phyloP scores from a whole-genome alignment of 2,888 invertebrate genomes.

The Sicus ferrugineus region DNA sequence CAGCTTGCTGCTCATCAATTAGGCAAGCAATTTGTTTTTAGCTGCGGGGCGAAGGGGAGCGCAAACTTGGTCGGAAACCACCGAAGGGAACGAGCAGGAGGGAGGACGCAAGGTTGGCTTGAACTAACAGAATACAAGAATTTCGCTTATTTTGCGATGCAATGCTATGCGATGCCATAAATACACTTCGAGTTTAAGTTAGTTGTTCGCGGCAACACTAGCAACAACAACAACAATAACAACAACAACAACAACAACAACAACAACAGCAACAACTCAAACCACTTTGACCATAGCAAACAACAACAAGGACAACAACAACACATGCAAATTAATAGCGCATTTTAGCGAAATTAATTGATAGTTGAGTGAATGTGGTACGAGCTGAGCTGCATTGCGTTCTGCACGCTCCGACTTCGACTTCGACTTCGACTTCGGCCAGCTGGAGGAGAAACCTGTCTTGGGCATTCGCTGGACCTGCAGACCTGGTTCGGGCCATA shows the following conservation, averaged over 20 bases:
- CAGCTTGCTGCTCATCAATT: constrained; percentile 22
- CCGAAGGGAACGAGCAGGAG: background rate
- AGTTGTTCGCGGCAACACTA: background rate
- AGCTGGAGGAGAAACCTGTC: constrained; percentile 11
- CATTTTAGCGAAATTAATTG: constrained; percentile 40
- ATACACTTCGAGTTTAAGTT: constrained; percentile 4
- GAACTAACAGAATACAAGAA: no score
- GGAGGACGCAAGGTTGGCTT: background rate
- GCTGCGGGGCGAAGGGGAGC: background rate
- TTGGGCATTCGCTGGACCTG: background rate
- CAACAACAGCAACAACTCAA: constrained; percentile 4
- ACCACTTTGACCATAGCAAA: constrained; percentile 5
- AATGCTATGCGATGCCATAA: background rate
- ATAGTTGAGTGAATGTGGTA: constrained; percentile 31
- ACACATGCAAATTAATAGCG: constrained; percentile 39
- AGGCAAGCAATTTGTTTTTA: constrained; percentile 22
- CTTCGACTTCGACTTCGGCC: background rate
- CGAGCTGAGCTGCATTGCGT: constrained; percentile 5
- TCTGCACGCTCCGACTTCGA: background rate
- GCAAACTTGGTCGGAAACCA: background rate
- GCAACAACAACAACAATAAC: background rate
- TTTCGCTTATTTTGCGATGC: no score
- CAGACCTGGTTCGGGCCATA: constrained; percentile 24
- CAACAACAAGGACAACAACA: constrained; percentile 27
- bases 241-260: background rate